Conservation (phyloP, 2,113 vertebrate genomes). For the Urocynchramus pylzowi region DNA sequence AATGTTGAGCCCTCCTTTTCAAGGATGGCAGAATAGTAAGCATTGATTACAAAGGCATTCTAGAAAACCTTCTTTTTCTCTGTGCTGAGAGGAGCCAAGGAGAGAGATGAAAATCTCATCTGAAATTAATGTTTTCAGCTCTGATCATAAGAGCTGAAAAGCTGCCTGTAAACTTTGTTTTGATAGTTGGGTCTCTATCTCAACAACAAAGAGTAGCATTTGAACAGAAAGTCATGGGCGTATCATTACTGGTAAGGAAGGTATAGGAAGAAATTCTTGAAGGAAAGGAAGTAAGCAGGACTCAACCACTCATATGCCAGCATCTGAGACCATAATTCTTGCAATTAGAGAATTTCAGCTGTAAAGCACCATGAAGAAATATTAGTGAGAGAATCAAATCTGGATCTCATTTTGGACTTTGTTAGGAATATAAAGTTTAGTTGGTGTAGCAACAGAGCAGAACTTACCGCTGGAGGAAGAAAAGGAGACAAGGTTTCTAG, state of each 20-base stretch:
- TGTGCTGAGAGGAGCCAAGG: not conserved
- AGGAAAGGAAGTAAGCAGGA: not conserved
- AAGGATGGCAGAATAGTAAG: not conserved
- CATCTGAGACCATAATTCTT: not conserved
- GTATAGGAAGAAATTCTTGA: not conserved
- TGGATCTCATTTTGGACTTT: not conserved
- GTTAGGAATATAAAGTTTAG: not conserved
- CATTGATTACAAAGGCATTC: not conserved
- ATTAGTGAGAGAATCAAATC: not conserved
- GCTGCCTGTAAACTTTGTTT: not conserved
- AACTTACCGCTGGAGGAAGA: not conserved
- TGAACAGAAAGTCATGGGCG: not conserved
- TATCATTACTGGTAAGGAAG: not conserved
- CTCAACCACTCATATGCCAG: not conserved
- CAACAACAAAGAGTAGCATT: not conserved
- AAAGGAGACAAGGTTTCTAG: not conserved
- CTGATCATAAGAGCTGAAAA: not conserved
- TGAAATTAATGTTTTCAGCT: not conserved
- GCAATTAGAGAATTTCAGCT: not conserved
- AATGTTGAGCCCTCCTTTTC: not conserved
- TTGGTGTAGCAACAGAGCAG: not conserved
- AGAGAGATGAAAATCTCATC: not conserved
- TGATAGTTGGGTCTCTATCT: not conserved
- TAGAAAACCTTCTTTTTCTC: not conserved
- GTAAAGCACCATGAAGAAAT: not conserved